phyloP scores from a whole-genome alignment of 2,797 vertebrate species.

The Spinus olivaceus region DNA sequence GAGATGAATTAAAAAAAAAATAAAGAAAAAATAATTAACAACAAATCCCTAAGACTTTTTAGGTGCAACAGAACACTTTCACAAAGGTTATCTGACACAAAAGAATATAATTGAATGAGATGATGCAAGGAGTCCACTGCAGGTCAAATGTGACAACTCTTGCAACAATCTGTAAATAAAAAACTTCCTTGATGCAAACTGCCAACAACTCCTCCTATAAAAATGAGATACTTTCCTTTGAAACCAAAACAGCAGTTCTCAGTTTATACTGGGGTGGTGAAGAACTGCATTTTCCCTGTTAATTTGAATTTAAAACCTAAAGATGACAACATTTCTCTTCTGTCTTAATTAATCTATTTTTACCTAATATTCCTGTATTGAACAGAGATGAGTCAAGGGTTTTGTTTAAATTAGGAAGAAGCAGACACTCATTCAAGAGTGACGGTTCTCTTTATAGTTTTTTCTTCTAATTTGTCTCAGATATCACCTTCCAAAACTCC shows the following conservation, averaged over 20 bases:
- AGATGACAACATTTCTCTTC: not conserved
- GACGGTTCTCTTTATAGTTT: not conserved
- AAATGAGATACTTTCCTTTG: not conserved
- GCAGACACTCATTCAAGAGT: not conserved
- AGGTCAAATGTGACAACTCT: not conserved
- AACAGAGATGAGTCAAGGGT: not conserved
- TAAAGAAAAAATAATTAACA: not conserved
- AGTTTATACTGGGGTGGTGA: not conserved
- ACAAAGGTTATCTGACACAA: not conserved
- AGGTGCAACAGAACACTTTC: not conserved
- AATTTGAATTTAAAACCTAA: not conserved
- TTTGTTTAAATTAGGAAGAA: not conserved
- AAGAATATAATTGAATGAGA: not conserved
- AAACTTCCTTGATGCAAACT: not conserved
- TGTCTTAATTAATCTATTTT: slow-evolving; percentile 24
- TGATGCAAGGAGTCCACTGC: not conserved
- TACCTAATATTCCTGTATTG: not conserved
- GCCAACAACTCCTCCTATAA: not conserved
- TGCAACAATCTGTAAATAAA: not conserved
- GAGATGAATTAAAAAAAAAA: not conserved
- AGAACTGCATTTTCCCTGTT: not conserved
- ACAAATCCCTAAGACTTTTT: not conserved
- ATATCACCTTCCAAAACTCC: not conserved
- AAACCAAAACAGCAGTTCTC: not conserved
- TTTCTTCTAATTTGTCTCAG: not conserved